Percentiles rank a stretch among this genome's conserved stretches.
Evolutionary conservation across 2,113 vertebrate genomes (phyloP).

Genomic region (Mesitornis unicolor): DNA sequence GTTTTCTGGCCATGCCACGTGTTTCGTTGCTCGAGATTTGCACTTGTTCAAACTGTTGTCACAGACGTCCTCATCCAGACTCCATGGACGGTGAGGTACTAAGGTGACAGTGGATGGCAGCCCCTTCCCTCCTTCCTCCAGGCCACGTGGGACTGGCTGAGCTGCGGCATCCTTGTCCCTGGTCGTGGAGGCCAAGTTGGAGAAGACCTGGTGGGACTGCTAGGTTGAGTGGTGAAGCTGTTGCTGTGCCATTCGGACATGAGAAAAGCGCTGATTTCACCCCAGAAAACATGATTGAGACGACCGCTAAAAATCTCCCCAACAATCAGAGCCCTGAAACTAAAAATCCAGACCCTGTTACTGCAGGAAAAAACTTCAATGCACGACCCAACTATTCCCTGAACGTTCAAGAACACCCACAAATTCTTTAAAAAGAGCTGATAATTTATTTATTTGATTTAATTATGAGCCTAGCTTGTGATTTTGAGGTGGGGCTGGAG

Average conservation of each 20-base stretch:
- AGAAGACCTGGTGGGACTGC: not conserved
- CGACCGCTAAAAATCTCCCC: not conserved
- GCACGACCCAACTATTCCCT: not conserved
- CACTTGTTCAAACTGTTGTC: not conserved
- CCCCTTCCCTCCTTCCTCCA: not conserved
- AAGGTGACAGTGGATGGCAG: not conserved
- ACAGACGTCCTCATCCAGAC: not conserved
- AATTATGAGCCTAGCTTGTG: not conserved
- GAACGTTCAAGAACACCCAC: slow-evolving; percentile 22
- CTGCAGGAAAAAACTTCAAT: not conserved
- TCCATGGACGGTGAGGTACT: fast-evolving
- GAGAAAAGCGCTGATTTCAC: not conserved
- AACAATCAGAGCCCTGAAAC: not conserved
- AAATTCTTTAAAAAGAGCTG: slow-evolving; percentile 1
- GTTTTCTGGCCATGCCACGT: not conserved
- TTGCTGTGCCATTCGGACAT: not conserved
- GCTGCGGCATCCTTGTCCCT: not conserved
- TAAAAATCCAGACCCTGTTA: not conserved
- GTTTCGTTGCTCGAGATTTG: fast-evolving
- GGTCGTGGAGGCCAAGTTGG: not conserved
- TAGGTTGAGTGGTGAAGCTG: not conserved
- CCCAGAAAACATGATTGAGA: not conserved
- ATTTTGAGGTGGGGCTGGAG: not conserved
- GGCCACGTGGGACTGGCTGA: fast-evolving
- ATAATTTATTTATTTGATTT: slow-evolving; percentile 37